Evolutionary conservation across 2,888 invertebrate species (phyloP), one percentile per base, ranked within the genome.

Genomic region (Kryphioiulus occultus): DNA sequence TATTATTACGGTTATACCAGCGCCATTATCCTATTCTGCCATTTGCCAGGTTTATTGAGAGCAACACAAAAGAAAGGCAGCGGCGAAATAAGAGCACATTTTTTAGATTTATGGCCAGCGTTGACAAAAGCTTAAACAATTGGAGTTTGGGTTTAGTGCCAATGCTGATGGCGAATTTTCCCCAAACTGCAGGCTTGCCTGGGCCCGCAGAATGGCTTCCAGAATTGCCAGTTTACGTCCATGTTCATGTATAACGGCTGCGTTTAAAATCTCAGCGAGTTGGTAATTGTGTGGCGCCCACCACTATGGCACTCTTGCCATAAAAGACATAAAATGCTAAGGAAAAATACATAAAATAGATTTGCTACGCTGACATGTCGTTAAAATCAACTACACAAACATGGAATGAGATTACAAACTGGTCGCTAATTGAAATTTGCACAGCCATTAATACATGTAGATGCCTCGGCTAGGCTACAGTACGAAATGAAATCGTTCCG

Each of bases 1-100:
- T 53, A 53, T 53, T 53, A 53, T 53, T 53, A 53, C n/a, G 53
- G 53, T 53, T 53, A 53, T 53, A 53, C 53, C 53, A 53, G 53
- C n/a, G 53, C 53, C 53, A 53, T 53, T 53, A 53, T 53, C 53
- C 53, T 53, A 53, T 53, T 53, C 53, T 53, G 53, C 53, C 53
- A 53, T 53, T 53, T 53, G 53, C 53, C 53, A 53, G 53, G 53
- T 53, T 53, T 53, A 53, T 53, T 53, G 53, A 53, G 53, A 17
- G 19, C 53, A n/a, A n/a, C 53, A 53, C 53, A 53, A 53, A 53
- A 53, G 53, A 53, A 53, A 53, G 53, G 53, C 53, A 53, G 19
- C 19, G n/a, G 1, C 53, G 53, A 53, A 53, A 53, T 53, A 53
- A 53, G 53, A 53, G 53, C 53, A 53, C 53, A 53, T 53, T 53